Conservation (phyloP, 2,888 invertebrate genomes). For the Mythimna ferrago region DNA sequence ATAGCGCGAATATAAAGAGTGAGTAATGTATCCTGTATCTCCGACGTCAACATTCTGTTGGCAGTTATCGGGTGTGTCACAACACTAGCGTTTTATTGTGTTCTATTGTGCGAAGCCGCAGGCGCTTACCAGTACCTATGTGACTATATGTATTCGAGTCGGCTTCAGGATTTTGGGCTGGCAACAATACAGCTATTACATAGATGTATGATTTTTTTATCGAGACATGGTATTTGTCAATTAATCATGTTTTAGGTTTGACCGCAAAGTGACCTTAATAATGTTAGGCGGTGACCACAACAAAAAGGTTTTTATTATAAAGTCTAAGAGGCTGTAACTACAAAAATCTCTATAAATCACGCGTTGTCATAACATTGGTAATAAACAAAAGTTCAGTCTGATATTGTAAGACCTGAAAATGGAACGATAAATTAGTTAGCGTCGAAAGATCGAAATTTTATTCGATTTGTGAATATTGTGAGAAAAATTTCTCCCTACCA, state of each 20-base stretch:
- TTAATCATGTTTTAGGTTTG: conserved; percentile 9
- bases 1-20: conserved; percentile 19
- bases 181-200: not conserved
- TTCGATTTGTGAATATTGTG: conserved; percentile 11
- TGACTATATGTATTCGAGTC: not conserved
- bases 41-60: conserved; percentile 22
- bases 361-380: not conserved
- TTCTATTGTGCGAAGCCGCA: conserved; percentile 19
- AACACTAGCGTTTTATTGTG: conserved; percentile 29
- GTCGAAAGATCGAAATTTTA: conserved; percentile 16
- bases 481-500: conserved; percentile 1
- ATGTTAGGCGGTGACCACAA: not conserved
- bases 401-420: conserved; percentile 10
- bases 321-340: not conserved
- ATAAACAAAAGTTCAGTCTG: conserved; percentile 16
- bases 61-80: conserved; percentile 37
- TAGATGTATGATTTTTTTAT: conserved; percentile 5
- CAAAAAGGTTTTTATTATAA: no score
- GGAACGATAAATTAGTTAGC: conserved; percentile 27
- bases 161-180: conserved; percentile 17
- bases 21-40: conserved; percentile 20
- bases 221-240: not conserved
- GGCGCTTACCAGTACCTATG: not conserved
- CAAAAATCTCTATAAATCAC: not conserved
- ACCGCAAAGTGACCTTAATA: not conserved